phyloP scores from a whole-genome alignment of 2,888 invertebrate genomes.

The Asteroscopus sphinx region DNA sequence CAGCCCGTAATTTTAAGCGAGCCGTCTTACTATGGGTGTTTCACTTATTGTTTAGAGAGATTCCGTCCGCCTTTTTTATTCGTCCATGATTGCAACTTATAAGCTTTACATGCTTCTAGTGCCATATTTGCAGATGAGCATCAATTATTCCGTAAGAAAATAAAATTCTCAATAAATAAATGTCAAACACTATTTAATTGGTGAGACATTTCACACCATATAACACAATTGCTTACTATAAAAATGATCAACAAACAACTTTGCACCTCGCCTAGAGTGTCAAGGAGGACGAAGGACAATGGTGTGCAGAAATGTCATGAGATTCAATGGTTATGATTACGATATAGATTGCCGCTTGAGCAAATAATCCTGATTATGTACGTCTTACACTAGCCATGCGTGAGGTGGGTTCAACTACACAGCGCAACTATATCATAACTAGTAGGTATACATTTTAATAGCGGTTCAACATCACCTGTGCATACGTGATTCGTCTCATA shows the following conservation, averaged over 20 bases:
- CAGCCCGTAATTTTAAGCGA: too few relatives aligned
- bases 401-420: conserved; percentile 84
- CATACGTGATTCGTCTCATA: conserved; percentile 74
- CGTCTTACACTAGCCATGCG: conserved; percentile 84
- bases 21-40: too few relatives aligned
- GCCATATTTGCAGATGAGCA: conserved; percentile 90
- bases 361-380: conserved; percentile 84
- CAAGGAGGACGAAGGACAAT: conserved; percentile 75
- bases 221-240: conserved; percentile 89
- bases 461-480: conserved; percentile 78
- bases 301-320: conserved; percentile 85
- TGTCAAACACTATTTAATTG: conserved; percentile 87
- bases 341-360: conserved; percentile 85
- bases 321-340: conserved; percentile 85
- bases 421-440: conserved; percentile 72
- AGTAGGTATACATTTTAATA: conserved; percentile 72
- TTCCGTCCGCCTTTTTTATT: too few relatives aligned
- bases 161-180: conserved; percentile 90
- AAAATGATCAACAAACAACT: conserved; percentile 89
- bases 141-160: conserved; percentile 87
- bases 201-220: conserved; percentile 87
- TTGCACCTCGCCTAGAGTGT: conserved; percentile 84
- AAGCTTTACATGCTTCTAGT: conserved; percentile 69
- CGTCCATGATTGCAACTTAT: too few relatives aligned
- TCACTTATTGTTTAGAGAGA: too few relatives aligned